Conservation (phyloP, 2,888 invertebrate genomes). For the Hirtodrosophila trivittata region DNA sequence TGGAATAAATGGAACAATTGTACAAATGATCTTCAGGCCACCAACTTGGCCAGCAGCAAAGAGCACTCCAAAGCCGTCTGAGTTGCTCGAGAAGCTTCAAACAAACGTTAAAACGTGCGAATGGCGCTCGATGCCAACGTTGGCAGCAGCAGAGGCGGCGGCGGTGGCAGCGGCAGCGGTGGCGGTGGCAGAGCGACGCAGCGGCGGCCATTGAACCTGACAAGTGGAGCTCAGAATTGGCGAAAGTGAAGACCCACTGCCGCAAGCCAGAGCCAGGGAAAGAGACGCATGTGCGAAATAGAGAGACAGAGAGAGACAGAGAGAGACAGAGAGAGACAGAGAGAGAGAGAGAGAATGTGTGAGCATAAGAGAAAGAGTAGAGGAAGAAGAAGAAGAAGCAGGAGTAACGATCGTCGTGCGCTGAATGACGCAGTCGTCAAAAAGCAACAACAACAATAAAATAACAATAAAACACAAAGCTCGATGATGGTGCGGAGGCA, state of each 20-base stretch:
- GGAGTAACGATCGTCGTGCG: conserved; percentile 21
- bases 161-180: conserved; percentile 27
- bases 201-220: conserved; percentile 75
- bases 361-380: conserved; percentile 10
- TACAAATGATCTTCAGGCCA: conserved; percentile 27
- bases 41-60: conserved; percentile 17
- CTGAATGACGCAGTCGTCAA: conserved; percentile 72
- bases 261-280: conserved; percentile 61
- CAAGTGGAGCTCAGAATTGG: conserved; percentile 80
- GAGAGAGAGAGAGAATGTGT: conserved; percentile 1
- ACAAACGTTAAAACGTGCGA: conserved; percentile 69
- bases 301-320: conserved; percentile 10
- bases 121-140: conserved; percentile 58
- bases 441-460: conserved; percentile 63
- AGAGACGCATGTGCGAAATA: conserved; percentile 19
- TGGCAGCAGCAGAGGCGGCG: conserved; percentile 6
- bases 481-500: conserved; percentile 71
- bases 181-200: conserved; percentile 22
- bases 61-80: conserved; percentile 16
- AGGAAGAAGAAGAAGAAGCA: conserved; percentile 3
- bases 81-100: conserved; percentile 18
- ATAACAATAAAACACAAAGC: conserved; percentile 51
- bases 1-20: conserved; percentile 49
- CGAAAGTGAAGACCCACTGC: conserved; percentile 81
- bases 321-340: conserved; percentile 10